Conservation (phyloP, 2,113 vertebrate species). For the Solenodon paradoxus region DNA sequence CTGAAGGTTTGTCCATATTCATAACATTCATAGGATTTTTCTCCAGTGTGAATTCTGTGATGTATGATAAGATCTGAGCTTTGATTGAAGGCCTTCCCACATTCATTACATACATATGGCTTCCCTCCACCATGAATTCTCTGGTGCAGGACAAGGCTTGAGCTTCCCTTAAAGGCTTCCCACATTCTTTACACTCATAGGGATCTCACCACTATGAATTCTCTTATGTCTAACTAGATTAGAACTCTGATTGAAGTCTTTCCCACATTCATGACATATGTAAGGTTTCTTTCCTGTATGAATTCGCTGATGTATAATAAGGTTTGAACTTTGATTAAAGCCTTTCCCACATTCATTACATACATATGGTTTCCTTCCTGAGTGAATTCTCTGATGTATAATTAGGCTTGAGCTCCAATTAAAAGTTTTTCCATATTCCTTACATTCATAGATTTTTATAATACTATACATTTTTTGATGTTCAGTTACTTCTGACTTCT, state of each 20-base stretch:
- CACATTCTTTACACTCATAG: constrained; percentile 48
- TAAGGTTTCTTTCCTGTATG: too few species aligned
- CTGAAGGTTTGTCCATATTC: constrained; percentile 69
- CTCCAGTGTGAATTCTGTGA: constrained; percentile 66
- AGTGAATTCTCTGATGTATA: too few species aligned
- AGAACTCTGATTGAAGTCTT: not conserved
- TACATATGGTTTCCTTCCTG: too few species aligned
- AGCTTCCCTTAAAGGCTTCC: constrained; percentile 58
- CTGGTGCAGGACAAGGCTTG: constrained; percentile 55
- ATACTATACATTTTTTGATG: not conserved
- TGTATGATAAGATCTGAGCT: constrained; percentile 47
- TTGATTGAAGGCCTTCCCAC: constrained; percentile 62
- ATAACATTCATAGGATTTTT: too few species aligned
- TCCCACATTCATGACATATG: not conserved
- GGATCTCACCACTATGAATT: constrained; percentile 30
- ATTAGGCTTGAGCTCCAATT: too few species aligned
- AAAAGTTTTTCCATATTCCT: too few species aligned
- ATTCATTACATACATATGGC: constrained; percentile 58
- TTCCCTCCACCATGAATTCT: constrained; percentile 60
- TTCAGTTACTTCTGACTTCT: not conserved
- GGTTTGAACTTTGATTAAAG: too few species aligned
- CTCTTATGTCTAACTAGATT: not conserved
- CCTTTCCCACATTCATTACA: too few species aligned
- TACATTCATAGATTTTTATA: constrained; percentile 27
- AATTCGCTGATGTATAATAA: too few species aligned